These are phyloP conservation scores for Leptarthrus brevirostris DNA, from an alignment of 2,888 invertebrate genomes.

Conservation along the genomic window DNA sequence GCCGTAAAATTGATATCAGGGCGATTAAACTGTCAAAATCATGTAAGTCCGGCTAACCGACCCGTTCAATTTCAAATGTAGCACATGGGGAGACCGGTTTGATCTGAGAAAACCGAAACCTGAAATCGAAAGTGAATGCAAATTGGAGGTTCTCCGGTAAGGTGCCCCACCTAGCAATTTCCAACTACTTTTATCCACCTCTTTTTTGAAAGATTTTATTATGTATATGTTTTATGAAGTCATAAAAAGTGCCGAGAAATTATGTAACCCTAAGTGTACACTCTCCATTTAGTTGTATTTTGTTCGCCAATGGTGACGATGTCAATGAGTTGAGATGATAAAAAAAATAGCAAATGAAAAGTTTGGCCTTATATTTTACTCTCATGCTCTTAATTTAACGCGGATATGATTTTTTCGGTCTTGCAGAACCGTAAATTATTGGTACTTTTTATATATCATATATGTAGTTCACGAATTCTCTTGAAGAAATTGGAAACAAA, in stretches of 20 bases:
- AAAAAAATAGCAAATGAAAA: not conserved
- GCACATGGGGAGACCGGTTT: not conserved
- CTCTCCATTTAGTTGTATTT: not conserved
- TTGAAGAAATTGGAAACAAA: too few relatives aligned
- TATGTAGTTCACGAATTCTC: too few relatives aligned
- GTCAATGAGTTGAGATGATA: not conserved
- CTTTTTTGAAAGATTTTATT: not conserved
- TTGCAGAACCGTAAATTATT: not conserved
- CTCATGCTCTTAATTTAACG: not conserved
- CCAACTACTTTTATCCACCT: not conserved
- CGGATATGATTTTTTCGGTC: not conserved
- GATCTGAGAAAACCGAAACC: not conserved
- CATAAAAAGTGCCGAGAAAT: not conserved
- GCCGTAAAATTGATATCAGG: too few relatives aligned
- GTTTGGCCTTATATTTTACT: not conserved
- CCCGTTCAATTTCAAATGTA: not conserved
- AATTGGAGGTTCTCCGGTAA: conserved; percentile 4
- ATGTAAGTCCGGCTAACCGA: not conserved
- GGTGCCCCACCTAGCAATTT: conserved; percentile 9
- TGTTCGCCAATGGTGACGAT: not conserved
- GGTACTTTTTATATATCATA: too few relatives aligned
- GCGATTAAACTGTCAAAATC: not conserved
- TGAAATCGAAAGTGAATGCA: conserved; percentile 43
- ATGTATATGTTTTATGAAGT: not conserved
- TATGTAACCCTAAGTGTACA: not conserved